Percentiles rank a stretch among this genome's conserved stretches.
These are phyloP conservation scores for Macrophya alboannulata DNA, from an alignment of 2,888 invertebrate species.

Conservation along the genomic window DNA sequence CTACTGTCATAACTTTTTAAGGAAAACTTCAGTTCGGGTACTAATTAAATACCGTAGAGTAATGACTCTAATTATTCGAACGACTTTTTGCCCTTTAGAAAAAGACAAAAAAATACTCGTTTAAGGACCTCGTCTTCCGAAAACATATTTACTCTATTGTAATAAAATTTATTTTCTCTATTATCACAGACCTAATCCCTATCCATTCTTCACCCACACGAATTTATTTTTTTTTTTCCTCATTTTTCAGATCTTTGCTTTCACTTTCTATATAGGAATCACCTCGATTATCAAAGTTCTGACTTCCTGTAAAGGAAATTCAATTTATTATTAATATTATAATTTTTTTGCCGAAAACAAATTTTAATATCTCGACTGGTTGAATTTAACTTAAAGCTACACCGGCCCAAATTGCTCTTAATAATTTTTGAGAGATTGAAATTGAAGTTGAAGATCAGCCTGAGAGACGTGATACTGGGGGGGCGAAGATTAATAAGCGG, in stretches of 20 bases:
- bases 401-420: not conserved
- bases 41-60: slow-evolving; percentile 30
- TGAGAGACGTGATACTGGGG: not conserved
- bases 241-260: not conserved
- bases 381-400: not conserved
- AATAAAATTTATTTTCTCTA: not conserved
- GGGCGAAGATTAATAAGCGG: not conserved
- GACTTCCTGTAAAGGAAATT: not conserved
- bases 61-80: slow-evolving; percentile 23
- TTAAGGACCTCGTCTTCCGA: not conserved
- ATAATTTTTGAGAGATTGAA: not conserved
- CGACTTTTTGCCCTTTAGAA: not conserved
- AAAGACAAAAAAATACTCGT: not conserved
- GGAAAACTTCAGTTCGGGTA: not conserved
- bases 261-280: no score
- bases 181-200: not conserved
- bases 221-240: not conserved
- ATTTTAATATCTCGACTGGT: not conserved
- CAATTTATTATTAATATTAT: not conserved
- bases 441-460: slow-evolving; percentile 17
- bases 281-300: not conserved
- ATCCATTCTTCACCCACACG: not conserved
- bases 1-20: slow-evolving; percentile 7
- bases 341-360: not conserved
- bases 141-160: not conserved